Evolutionary conservation across 2,888 invertebrate species (phyloP).

Genomic region (Melanostoma scalare): DNA sequence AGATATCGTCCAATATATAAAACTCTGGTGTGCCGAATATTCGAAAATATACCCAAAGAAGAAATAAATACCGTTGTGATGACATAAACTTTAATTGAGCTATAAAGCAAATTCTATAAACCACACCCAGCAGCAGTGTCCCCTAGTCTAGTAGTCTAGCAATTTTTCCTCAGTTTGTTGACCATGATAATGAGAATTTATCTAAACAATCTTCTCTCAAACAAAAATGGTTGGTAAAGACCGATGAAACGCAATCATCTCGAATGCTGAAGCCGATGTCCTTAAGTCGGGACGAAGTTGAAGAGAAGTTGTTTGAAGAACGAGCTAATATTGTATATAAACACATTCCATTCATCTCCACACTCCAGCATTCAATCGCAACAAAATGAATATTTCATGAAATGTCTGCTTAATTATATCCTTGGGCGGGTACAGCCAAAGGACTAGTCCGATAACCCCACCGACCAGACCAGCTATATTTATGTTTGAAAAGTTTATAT

Average conservation of each 20-base stretch:
- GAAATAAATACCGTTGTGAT: slow-evolving; percentile 40
- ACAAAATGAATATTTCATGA: slow-evolving; percentile 63
- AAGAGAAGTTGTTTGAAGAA: no score
- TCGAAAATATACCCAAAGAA: slow-evolving; percentile 9
- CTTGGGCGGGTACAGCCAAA: slow-evolving; percentile 25
- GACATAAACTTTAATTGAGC: slow-evolving; percentile 62
- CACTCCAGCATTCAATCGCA: slow-evolving; percentile 29
- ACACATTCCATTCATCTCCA: not conserved
- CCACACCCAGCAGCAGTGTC: not conserved
- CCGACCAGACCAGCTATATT: not conserved
- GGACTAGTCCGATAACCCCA: slow-evolving; percentile 26
- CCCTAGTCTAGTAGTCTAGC: not conserved
- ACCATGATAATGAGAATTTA: slow-evolving; percentile 64
- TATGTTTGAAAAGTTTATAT: slow-evolving; percentile 55
- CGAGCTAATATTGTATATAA: slow-evolving; percentile 1
- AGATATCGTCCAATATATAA: slow-evolving; percentile 4
- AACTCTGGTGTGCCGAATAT: slow-evolving; percentile 10
- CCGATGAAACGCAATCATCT: slow-evolving; percentile 37
- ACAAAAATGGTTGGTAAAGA: not conserved
- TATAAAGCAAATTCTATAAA: slow-evolving; percentile 39
- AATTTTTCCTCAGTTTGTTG: slow-evolving; percentile 39
- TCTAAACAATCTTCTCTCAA: slow-evolving; percentile 36
- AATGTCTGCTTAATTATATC: slow-evolving; percentile 60
- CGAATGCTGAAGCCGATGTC: slow-evolving; percentile 44
- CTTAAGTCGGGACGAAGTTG: not conserved